These are phyloP conservation scores for Aphis craccivora DNA, from an alignment of 1,140 invertebrate species.

Conservation along the genomic window DNA sequence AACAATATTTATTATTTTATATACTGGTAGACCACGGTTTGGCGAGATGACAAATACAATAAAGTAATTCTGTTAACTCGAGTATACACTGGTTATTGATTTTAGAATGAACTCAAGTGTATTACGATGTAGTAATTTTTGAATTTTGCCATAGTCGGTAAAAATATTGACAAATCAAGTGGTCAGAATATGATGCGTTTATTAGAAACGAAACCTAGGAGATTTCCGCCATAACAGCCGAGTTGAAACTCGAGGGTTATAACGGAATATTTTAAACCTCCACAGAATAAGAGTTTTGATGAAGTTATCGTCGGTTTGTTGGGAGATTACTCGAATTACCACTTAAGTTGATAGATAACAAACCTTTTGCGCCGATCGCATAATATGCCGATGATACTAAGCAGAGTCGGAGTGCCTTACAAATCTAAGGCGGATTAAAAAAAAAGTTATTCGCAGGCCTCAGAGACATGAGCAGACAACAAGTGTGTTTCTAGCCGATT, in stretches of 20 bases:
- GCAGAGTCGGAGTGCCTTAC: not conserved
- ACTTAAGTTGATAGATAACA: not conserved
- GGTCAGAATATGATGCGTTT: not conserved
- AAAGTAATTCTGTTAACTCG: conserved; percentile 20
- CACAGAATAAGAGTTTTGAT: not conserved
- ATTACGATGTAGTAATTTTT: not conserved
- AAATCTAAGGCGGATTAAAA: not conserved
- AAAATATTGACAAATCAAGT: not conserved
- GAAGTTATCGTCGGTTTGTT: not conserved
- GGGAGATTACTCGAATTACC: not conserved
- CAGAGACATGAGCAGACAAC: not conserved
- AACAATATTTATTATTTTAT: conserved; percentile 22
- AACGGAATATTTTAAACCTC: not conserved
- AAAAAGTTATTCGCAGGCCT: not conserved
- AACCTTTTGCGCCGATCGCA: not conserved
- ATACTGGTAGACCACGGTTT: not conserved
- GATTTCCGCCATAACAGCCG: not conserved
- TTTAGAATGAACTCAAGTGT: not conserved
- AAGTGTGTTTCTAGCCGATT: conserved; percentile 21
- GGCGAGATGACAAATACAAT: not conserved
- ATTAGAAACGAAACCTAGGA: not conserved
- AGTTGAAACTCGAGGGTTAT: not conserved
- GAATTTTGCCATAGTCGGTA: not conserved
- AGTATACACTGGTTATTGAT: not conserved
- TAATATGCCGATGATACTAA: not conserved